Conservation (phyloP, 2,888 invertebrate genomes). For the Germaria angustata region DNA sequence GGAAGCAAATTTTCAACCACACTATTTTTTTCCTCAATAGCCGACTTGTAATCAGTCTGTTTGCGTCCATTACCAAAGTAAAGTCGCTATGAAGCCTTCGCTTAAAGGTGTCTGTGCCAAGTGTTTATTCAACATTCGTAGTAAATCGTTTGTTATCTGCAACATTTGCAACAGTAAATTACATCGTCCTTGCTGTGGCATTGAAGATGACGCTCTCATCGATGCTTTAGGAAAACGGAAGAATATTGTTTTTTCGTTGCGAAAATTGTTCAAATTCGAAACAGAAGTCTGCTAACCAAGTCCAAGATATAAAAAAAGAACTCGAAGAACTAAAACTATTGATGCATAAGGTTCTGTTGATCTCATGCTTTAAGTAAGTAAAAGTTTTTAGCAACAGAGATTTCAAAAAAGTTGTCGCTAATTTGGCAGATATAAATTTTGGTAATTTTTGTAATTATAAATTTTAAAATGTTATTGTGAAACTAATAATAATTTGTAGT, state of each 20-base stretch:
- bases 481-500: too few relatives aligned
- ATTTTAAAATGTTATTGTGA: too few relatives aligned
- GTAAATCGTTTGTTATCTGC: conserved; percentile 18
- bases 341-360: neutral
- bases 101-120: conserved; percentile 29
- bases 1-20: neutral
- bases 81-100: neutral
- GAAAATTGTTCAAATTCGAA: neutral
- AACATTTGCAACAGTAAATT: conserved; percentile 13
- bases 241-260: conserved; percentile 28
- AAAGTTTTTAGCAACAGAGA: neutral
- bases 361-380: neutral
- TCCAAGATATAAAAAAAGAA: conserved; percentile 72
- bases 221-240: neutral
- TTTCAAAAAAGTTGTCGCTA: neutral
- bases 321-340: conserved; percentile 71
- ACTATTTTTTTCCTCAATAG: neutral
- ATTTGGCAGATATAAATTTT: neutral
- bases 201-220: neutral
- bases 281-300: neutral
- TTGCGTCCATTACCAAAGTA: neutral
- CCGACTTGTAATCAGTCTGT: neutral
- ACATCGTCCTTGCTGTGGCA: neutral
- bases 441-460: neutral
- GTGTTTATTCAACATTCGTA: conserved; percentile 31